Evolutionary conservation across 1,140 invertebrate genomes (phyloP).

Genomic region (Colletes gigas): DNA sequence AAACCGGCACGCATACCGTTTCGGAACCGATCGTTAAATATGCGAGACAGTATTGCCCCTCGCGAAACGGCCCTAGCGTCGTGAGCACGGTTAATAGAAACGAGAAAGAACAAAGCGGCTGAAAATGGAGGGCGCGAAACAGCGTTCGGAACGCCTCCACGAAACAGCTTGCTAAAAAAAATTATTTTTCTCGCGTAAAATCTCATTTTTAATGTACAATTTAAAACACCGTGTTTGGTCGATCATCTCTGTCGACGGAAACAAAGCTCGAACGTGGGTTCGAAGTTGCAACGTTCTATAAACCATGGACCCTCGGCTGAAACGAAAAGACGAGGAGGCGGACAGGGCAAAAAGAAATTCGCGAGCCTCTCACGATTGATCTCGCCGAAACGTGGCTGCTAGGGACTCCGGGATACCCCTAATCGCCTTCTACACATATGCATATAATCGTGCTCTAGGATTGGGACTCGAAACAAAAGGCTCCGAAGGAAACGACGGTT

Average conservation of each 20-base stretch:
- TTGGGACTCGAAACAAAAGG: background rate
- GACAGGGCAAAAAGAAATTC: constrained; percentile 29
- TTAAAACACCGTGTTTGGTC: too few species aligned
- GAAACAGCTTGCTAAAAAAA: too few species aligned
- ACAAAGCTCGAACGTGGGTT: too few species aligned
- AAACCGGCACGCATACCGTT: constrained; percentile 11
- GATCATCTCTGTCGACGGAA: too few species aligned
- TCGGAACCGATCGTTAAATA: constrained; percentile 23
- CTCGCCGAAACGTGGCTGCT: background rate
- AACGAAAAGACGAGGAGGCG: background rate
- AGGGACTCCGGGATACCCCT: constrained; percentile 43
- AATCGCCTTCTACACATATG: constrained; percentile 1
- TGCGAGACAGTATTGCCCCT: background rate
- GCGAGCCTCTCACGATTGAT: too few species aligned
- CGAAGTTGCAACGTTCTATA: background rate
- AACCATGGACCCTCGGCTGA: too few species aligned
- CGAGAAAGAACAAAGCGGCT: background rate
- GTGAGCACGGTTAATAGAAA: constrained; percentile 13
- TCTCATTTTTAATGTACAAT: too few species aligned
- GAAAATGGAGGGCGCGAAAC: background rate
- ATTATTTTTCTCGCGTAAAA: too few species aligned
- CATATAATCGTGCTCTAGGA: constrained; percentile 31
- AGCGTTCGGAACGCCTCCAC: too few species aligned
- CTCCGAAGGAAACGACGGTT: background rate
- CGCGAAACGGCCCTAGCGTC: background rate